Base-by-base conservation (phyloP, 1,140 invertebrate species). In the Campoletis sonorensis region DNA sequence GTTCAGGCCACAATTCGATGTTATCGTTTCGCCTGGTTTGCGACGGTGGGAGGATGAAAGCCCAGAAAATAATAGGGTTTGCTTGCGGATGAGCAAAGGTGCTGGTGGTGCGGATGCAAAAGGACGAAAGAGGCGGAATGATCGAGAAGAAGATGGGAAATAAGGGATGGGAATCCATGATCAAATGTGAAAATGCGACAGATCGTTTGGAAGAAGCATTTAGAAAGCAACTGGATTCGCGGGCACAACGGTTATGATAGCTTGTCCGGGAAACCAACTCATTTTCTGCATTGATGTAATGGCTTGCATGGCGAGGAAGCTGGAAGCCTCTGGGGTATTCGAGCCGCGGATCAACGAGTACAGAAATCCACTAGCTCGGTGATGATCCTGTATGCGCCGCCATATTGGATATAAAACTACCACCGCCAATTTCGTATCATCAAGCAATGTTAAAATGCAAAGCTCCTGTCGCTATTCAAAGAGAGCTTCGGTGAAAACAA, bases 1-100 rank as follows among this genome's bases (percentile, higher is more conserved):
- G 73, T 77, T 37, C 26, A 61, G 73, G 54, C 27, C 27, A 54
- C 73, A 77, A 77, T 77, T 77, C 61, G 51, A 77, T 61, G 54
- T 61, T 77, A 77, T 77, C 73, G 73, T 77, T 77, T 37, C 73
- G 73, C 26, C 15, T 27, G 61, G 61, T 13, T 23, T 64, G 11
- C n/a, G 18, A 18, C n/a, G 18, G 61, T 23, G 27, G 27, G n/a
- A 58, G 61, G 61, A 64, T 27, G 26, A 54, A 54, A 54, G 51
- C 61, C 54, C 18, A 26, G 61, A 64, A 15, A 13, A 27, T 64
- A 64, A 64, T 16, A 27, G 8, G 61, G n/a, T 64, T 64, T 21
- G n/a, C 51, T 54, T 21, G n/a, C n/a, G 51, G n/a, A 54, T 54
- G 51, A 54, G 51, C 5, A 54, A 54, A 54, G 51, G 51, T 21